Base-by-base conservation (phyloP, 2,113 vertebrate genomes). In the Dipodomys spectabilis region DNA sequence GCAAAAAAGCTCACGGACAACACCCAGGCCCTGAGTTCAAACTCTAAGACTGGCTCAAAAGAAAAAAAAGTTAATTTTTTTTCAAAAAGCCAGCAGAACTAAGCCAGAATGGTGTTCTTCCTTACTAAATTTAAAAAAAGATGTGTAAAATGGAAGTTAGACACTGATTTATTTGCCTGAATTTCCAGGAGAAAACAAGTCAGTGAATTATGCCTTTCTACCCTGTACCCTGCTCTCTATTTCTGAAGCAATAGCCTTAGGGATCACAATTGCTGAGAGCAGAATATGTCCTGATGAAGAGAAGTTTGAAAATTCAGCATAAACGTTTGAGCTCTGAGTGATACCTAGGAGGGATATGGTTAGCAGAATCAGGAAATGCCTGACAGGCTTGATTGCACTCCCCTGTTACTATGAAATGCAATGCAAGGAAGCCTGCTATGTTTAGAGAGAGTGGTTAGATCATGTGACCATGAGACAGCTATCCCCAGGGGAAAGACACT, bases 101-200 rank as follows among this genome's bases (percentile, higher is more conserved):
- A 65, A 93, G 57, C 30, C 30, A 92, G 67, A 93, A 91, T n/a
- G 78, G 74, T 82, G 19, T 67, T 79, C 77, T 94, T 94, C 28
- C 13, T 91, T 95, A 74, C 72, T 75, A 92, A 57, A 93, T 60
- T 53, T 28, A 74, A 28, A 71, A 75, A 88, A 91, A 92, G 6
- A 86, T 69, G 30, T 69, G 6, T 57, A 69, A 88, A 75, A 62
- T 73, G n/a, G 28, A 94, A 89, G 22, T 82, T 92, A 87, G 57
- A 80, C 1, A 5, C 45, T 82, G n/a, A 93, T n/a, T 82, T 77
- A 13, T 87, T 68, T 87, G 44, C 30, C 44, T 83, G 68, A 72
- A 27, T 67, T 85, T 85, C 85, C 16, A 71, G 62, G 39, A 91
- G 28, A 49, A 91, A 95, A 45, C 69, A 67, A 91, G 22, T 84